A percentile compares a stretch with the other conserved stretches of the same genome.
These are phyloP conservation scores for Agrilus planipennis DNA, from an alignment of 1,140 invertebrate species.

Conservation along the genomic window DNA sequence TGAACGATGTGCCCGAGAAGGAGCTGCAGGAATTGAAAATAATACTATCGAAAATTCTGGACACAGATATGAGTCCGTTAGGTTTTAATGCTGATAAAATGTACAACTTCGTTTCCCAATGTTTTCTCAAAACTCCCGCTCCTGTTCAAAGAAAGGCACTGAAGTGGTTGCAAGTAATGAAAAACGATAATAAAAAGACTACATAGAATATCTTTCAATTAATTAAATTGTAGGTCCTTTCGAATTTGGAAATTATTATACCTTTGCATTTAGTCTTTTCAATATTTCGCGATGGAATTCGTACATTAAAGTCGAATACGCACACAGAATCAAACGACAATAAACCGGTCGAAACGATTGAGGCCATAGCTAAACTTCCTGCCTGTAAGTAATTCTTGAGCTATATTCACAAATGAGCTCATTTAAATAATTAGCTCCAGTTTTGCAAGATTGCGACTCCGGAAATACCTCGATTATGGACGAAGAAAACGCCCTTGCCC, in stretches of 20 bases:
- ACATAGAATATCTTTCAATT: slow-evolving; percentile 8
- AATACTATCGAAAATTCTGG: slow-evolving; percentile 90
- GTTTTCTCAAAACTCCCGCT: slow-evolving; percentile 74
- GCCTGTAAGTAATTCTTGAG: too few species aligned
- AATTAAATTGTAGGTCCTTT: slow-evolving; percentile 56
- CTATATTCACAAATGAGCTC: slow-evolving; percentile 1
- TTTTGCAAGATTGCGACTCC: slow-evolving; percentile 52
- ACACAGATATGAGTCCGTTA: slow-evolving; percentile 89
- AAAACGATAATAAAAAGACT: neutral
- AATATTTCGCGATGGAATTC: slow-evolving; percentile 77
- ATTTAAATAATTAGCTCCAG: slow-evolving; percentile 37
- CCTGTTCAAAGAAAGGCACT: slow-evolving; percentile 88
- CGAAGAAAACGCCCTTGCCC: slow-evolving; percentile 50
- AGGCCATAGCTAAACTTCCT: too few species aligned
- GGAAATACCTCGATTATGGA: slow-evolving; percentile 60
- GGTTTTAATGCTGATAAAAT: slow-evolving; percentile 89
- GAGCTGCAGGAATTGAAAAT: slow-evolving; percentile 86
- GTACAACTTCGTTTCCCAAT: slow-evolving; percentile 85
- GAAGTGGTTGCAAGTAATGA: slow-evolving; percentile 80
- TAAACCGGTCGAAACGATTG: too few species aligned
- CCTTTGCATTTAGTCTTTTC: slow-evolving; percentile 74
- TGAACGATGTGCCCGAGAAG: slow-evolving; percentile 86
- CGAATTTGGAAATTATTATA: slow-evolving; percentile 79
- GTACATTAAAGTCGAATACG: slow-evolving; percentile 55
- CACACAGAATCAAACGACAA: too few species aligned